Conservation (phyloP, 2,113 vertebrate species). For the Pachycephala philippinensis region DNA sequence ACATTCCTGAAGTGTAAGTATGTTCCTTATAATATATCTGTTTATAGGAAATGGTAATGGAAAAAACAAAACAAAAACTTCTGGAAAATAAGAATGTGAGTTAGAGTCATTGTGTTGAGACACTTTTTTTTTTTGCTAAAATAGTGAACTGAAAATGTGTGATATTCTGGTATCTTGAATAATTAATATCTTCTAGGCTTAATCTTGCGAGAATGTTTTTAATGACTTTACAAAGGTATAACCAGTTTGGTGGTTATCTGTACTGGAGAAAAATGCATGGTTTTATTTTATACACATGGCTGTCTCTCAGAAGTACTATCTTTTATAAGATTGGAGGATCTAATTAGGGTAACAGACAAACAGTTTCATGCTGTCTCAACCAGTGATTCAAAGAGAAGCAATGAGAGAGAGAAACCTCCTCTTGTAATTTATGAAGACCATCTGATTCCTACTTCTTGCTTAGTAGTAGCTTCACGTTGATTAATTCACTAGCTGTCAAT, state of each 20-base stretch:
- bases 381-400: background rate
- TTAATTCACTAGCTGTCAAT: background rate
- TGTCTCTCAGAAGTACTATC: background rate
- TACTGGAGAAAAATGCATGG: background rate
- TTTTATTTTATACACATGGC: background rate
- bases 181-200: background rate
- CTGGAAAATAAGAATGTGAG: slow-evolving; percentile 20
- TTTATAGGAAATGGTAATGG: slow-evolving; percentile 40
- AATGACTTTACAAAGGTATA: background rate
- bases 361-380: background rate
- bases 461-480: background rate
- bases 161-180: background rate
- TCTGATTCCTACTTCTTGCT: background rate
- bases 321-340: background rate
- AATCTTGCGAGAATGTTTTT: background rate
- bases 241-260: background rate
- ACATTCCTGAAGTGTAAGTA: slow-evolving; percentile 60
- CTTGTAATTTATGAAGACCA: background rate
- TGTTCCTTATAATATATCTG: slow-evolving; percentile 56
- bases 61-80: background rate
- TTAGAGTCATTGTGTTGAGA: background rate
- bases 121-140: background rate
- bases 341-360: background rate
- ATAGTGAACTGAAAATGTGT: background rate
- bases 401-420: background rate